phyloP scores from a whole-genome alignment of 1,140 invertebrate genomes.

The Drosophila nannoptera region DNA sequence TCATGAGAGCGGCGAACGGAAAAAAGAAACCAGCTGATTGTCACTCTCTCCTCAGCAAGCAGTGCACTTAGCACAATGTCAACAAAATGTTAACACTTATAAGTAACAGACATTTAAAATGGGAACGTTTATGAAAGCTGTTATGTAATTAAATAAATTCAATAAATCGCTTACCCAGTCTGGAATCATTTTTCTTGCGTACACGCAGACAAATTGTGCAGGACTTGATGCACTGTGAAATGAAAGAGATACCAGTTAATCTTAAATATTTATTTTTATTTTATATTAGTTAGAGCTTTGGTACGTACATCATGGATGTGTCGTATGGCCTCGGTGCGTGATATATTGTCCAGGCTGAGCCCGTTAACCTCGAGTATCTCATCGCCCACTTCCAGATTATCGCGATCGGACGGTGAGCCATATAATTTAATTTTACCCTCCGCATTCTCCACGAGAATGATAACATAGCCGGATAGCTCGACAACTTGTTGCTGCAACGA shows the following conservation, averaged over 20 bases:
- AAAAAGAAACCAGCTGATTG: conserved; percentile 5
- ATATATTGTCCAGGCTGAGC: conserved; percentile 91
- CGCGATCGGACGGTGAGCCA: conserved; percentile 96
- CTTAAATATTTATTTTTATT: background rate
- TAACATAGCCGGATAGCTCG: conserved; percentile 96
- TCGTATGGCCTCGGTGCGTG: conserved; percentile 92
- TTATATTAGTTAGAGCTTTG: too few relatives aligned
- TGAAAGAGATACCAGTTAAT: background rate
- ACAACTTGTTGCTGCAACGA: conserved; percentile 82
- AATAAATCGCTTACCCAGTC: conserved; percentile 86
- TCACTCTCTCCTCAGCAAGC: background rate
- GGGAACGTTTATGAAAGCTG: background rate
- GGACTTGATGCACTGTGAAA: conserved; percentile 93
- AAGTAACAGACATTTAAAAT: background rate
- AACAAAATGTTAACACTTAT: conserved; percentile 1
- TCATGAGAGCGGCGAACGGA: background rate
- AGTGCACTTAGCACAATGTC: conserved; percentile 2
- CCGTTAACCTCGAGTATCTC: conserved; percentile 98
- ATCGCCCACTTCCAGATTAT: conserved; percentile 94
- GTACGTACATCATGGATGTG: conserved; percentile 93
- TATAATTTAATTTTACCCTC: conserved; percentile 97
- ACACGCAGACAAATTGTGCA: conserved; percentile 95
- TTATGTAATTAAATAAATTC: background rate
- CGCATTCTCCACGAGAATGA: conserved; percentile 95
- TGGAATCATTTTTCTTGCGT: conserved; percentile 90